Evolutionary conservation across 2,113 vertebrate genomes (phyloP).

Genomic region (Muntiacus muntjak): DNA sequence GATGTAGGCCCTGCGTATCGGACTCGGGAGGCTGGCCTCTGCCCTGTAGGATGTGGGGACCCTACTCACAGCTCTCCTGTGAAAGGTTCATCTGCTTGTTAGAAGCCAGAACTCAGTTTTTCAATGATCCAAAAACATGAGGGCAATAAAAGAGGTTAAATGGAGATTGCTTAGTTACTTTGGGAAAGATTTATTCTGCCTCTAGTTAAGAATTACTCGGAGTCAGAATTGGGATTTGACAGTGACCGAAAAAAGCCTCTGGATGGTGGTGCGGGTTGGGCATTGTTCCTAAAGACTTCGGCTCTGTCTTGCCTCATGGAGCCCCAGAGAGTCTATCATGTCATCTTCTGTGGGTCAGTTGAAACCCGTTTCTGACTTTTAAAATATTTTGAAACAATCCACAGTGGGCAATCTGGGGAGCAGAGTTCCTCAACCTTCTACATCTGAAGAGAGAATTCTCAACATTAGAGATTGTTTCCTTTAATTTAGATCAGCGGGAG

Average conservation of each 20-base stretch:
- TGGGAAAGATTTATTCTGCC: neutral
- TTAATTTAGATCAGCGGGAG: neutral
- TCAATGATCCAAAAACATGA: neutral
- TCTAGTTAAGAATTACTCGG: neutral
- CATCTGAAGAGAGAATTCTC: neutral
- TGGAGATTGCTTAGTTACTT: neutral
- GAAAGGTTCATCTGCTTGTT: neutral
- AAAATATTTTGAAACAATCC: neutral
- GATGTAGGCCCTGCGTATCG: accelerated
- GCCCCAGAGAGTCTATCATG: accelerated
- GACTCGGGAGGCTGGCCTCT: neutral
- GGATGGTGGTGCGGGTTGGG: accelerated
- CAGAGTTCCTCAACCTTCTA: neutral
- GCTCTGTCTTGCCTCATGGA: neutral
- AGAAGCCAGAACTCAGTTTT: neutral
- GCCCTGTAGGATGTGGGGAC: neutral
- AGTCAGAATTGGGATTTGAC: neutral
- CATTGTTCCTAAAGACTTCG: neutral
- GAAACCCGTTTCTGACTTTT: neutral
- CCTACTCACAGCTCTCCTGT: too few relatives aligned
- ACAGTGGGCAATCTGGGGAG: neutral
- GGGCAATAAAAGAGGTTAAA: neutral
- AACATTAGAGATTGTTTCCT: neutral
- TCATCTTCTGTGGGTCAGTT: neutral
- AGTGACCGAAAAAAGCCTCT: neutral